phyloP scores from a whole-genome alignment of 2,797 vertebrate genomes.

The Lutjanus campechanus region DNA sequence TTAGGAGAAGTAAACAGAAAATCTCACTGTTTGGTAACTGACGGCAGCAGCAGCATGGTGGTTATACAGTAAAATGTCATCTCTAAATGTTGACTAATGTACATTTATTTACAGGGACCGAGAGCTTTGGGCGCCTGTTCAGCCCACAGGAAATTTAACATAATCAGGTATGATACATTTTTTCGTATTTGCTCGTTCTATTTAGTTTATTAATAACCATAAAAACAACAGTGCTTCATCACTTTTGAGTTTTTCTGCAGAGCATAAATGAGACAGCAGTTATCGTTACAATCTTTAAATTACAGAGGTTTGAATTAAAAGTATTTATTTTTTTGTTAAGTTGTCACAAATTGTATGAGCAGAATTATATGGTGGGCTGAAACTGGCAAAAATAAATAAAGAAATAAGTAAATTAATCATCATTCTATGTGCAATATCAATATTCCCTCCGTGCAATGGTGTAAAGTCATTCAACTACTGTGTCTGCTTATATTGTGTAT shows the following conservation, averaged over 20 bases:
- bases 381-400: no score
- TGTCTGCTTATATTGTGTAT: no score
- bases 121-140: constrained; percentile 32
- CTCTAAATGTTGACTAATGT: constrained; percentile 5
- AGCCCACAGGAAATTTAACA: constrained; percentile 34
- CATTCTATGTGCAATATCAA: no score
- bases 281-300: neutral
- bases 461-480: no score
- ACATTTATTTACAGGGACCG: constrained; percentile 51
- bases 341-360: neutral
- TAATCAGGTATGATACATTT: constrained; percentile 48
- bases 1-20: neutral
- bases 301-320: neutral
- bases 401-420: no score
- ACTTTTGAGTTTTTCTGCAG: neutral
- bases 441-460: no score
- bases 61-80: constrained; percentile 1
- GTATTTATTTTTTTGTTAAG: neutral
- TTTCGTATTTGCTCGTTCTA: neutral
- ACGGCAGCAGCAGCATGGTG: neutral
- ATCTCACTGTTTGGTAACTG: neutral
- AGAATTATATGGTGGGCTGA: neutral
- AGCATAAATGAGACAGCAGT: neutral
- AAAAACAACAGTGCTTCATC: neutral
- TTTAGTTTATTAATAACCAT: neutral